phyloP scores from a whole-genome alignment of 2,113 vertebrate species.

The Prionailurus viverrinus region DNA sequence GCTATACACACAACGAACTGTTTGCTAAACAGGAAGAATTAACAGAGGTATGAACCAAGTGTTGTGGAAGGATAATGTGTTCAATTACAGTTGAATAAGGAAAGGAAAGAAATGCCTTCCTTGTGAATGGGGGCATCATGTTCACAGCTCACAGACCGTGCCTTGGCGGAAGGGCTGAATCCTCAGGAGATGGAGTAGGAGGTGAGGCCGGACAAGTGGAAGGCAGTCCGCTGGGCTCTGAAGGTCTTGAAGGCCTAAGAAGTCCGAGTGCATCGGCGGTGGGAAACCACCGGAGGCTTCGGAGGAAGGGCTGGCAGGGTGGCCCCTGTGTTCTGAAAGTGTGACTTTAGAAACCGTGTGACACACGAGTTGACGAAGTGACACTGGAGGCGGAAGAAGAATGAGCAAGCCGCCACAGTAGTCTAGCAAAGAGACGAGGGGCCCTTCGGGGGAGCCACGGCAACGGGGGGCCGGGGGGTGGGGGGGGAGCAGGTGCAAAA shows the following conservation, averaged over 20 bases:
- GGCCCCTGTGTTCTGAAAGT: neutral
- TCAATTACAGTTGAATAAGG: neutral
- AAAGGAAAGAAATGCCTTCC: neutral
- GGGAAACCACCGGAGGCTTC: neutral
- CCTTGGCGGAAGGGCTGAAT: rapidly evolving
- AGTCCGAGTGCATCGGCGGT: rapidly evolving
- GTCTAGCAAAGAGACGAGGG: neutral
- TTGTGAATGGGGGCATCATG: rapidly evolving
- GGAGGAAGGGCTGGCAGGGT: neutral
- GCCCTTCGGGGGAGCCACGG: rapidly evolving
- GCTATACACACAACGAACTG: neutral
- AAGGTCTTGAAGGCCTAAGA: neutral
- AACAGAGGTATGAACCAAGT: neutral
- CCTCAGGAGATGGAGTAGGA: rapidly evolving
- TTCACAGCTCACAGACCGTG: neutral
- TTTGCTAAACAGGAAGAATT: neutral
- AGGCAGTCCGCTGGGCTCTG: rapidly evolving
- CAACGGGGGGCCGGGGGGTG: neutral
- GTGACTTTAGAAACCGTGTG: neutral
- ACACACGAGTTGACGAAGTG: neutral
- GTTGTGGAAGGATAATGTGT: neutral
- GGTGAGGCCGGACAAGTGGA: neutral
- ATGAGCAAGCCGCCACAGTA: rapidly evolving
- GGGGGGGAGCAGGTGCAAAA: neutral
- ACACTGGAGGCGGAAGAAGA: neutral